Base-by-base conservation (phyloP, 2,113 vertebrate genomes). In the Peromyscus californicus region DNA sequence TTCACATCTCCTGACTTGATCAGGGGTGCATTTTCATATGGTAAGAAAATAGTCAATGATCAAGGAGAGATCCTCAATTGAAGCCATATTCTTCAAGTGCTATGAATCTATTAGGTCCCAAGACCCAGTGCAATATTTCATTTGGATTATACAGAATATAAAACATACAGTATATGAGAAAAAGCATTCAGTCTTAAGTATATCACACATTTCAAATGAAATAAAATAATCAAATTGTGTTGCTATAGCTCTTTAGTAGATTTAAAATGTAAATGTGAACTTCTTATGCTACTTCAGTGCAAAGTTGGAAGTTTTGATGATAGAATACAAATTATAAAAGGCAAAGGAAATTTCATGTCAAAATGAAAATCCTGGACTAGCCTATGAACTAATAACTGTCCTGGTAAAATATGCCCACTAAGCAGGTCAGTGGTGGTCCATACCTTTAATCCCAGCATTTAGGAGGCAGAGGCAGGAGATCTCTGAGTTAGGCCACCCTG, bases 181-280 rank as follows among this genome's bases (percentile, higher is more conserved):
- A 87, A 86, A 90, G 74, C 5, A 67, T 79, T 21, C 19, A 82
- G 67, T 15, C 1, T 39, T 88, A 61, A 76, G 86, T 75, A 57
- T 74, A 65, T 86, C 74, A 36, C 63, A 39, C 42, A 86, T 63
- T 91, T 95, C 80, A 95, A 97, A 89, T 57, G 29, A 92, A 61
- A 72, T 88, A 85, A 88, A 75, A 51, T 67, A 78, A 75, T 87
- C 31, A 94, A 89, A n/a, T 61, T 67, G 15, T 63, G 1, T 88
- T 95, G 61, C 7, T 54, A 75, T 59, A 67, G 69, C 94, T 59
- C 22, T 93, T 96, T 63, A 75, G 80, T 69, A 70, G 39, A 80
- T 4, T 45, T 92, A 36, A 29, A 16, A 45, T 39, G 21, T 16
- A 85, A 91, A 42, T 33, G 80, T 21, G 36, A 39, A 86, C 29